Percentiles rank a stretch among this genome's conserved stretches.
Conservation (phyloP, 2,888 invertebrate genomes). For the Serripes groenlandicus region DNA sequence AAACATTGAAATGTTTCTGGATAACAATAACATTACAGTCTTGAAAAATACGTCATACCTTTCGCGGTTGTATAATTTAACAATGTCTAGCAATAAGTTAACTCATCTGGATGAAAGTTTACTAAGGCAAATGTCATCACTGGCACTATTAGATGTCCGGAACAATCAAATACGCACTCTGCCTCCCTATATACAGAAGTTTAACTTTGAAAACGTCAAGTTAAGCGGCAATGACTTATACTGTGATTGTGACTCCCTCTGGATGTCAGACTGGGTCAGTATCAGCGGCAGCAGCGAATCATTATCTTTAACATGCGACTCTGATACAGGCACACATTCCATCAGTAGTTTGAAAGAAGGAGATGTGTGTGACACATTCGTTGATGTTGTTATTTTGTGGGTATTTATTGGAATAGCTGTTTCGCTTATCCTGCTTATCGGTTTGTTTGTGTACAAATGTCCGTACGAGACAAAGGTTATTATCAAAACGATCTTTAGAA, state of each 20-base stretch:
- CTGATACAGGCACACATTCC: constrained; percentile 15
- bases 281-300: constrained; percentile 49
- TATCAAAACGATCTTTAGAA: constrained; percentile 51
- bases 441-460: constrained; percentile 62
- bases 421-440: constrained; percentile 4
- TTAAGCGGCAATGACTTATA: constrained; percentile 57
- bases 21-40: constrained; percentile 51
- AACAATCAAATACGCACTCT: constrained; percentile 39
- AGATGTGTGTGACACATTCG: constrained; percentile 31
- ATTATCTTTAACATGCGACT: constrained; percentile 36
- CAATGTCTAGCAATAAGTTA: constrained; percentile 52
- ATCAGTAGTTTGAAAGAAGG: constrained; percentile 12
- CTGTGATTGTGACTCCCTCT: constrained; percentile 68
- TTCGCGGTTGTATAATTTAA: constrained; percentile 51
- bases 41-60: constrained; percentile 47
- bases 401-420: constrained; percentile 8
- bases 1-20: constrained; percentile 58
- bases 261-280: constrained; percentile 66
- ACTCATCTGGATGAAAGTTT: constrained; percentile 41
- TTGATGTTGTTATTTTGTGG: constrained; percentile 14
- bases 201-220: constrained; percentile 44
- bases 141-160: constrained; percentile 37
- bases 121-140: constrained; percentile 33
- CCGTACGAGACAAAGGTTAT: constrained; percentile 72
- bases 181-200: constrained; percentile 58